phyloP scores from a whole-genome alignment of 2,888 invertebrate species.

The Timema cristinae region DNA sequence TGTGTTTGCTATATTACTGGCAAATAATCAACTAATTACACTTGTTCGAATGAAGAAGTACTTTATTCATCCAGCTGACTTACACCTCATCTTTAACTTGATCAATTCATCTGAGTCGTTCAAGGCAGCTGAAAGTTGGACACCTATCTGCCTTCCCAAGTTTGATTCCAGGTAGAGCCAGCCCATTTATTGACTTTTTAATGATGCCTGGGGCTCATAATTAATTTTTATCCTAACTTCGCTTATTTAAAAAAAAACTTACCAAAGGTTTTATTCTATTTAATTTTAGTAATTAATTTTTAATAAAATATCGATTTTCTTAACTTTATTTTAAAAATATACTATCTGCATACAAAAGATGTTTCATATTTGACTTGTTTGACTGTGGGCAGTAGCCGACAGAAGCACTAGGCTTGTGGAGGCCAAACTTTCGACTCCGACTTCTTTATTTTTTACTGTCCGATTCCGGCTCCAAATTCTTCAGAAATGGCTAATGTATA shows the following conservation, averaged over 20 bases:
- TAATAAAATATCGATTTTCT: not conserved
- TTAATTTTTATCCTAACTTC: not conserved
- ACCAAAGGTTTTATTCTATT: not conserved
- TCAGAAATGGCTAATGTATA: too few species aligned
- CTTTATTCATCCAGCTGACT: slow-evolving; percentile 87
- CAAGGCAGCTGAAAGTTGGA: slow-evolving; percentile 96
- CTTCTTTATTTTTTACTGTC: too few species aligned
- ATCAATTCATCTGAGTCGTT: slow-evolving; percentile 93
- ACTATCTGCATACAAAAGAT: not conserved
- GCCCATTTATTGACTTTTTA: not conserved
- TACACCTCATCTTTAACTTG: slow-evolving; percentile 89
- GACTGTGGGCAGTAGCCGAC: too few species aligned
- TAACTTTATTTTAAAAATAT: not conserved
- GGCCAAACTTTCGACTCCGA: too few species aligned
- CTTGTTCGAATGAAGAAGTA: slow-evolving; percentile 95
- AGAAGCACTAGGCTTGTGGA: too few species aligned
- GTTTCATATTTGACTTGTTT: not conserved
- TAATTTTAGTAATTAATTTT: not conserved
- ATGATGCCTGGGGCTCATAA: not conserved
- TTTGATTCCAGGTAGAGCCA: slow-evolving; percentile 74
- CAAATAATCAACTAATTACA: slow-evolving; percentile 88
- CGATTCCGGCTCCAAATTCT: too few species aligned
- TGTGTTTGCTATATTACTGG: slow-evolving; percentile 92
- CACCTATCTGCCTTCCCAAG: slow-evolving; percentile 94
- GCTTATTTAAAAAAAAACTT: not conserved